Evolutionary conservation across 2,113 vertebrate species (phyloP), one percentile per base, ranked within the genome.

Genomic region (Pelodiscus sinensis): DNA sequence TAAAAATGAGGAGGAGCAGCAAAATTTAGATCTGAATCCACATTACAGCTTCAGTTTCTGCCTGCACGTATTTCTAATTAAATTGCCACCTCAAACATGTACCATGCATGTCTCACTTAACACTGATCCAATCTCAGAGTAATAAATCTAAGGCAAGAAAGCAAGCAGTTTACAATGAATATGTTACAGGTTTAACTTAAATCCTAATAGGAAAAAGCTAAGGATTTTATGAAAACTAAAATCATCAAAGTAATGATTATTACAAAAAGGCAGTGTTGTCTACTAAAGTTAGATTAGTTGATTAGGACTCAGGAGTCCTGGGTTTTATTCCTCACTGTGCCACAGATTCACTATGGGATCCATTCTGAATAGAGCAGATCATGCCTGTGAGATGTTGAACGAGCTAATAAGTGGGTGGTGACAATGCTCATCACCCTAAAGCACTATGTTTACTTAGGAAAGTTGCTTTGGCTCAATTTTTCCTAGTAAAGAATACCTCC

Each of bases 231-330:
- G 11, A 75, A 44, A 75, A 24, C 11, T 75, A 21, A 24, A 21
- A 7, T 22, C 9, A 44, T n/a, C 21, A 44, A 75, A 75, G 35
- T 24, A 75, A 75, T 38, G 35, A 5, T 1, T 21, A 21, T 44
- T 87, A 18, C 2, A 75, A 0, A 16, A 29, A 16, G 5, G 16
- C 1, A n/a, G 1, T 56, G 78, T 88, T 77, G 25, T 38, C n/a
- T 85, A 79, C 90, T 87, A 79, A 54, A 54, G 62, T 51, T 35
- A 83, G 81, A 62, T 54, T 11, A 82, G 65, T 50, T 68, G 58
- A n/a, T 19, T 73, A 11, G 21, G 8, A 82, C 79, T 51, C 75
- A 77, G 2, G 3, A 55, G n/a, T 56, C 90, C 88, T 88, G 13
- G 71, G 2, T 62, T 31, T 3, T 65, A 44, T 52, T 90, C 86